phyloP scores from a whole-genome alignment of 2,888 invertebrate species.

The Trissoscelio sp. region DNA sequence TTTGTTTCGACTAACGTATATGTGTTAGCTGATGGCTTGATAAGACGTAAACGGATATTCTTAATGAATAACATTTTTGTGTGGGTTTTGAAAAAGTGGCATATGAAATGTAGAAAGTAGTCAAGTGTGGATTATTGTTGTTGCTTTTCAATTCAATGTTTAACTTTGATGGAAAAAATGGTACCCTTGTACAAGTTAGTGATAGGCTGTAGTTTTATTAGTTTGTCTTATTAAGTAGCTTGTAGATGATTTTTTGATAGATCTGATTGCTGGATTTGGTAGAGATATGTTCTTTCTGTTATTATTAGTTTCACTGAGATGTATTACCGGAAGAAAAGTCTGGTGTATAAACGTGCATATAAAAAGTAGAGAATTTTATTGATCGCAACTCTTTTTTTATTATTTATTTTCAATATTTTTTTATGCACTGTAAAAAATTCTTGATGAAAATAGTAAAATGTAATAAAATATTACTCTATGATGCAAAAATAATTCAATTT shows the following conservation, averaged over 20 bases:
- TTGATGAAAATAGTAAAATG: too few relatives aligned
- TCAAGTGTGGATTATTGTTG: background rate
- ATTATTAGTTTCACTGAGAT: too few relatives aligned
- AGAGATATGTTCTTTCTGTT: too few relatives aligned
- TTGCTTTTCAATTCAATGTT: background rate
- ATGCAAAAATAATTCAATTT: too few relatives aligned
- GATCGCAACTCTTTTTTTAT: too few relatives aligned
- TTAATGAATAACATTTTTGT: slow-evolving; percentile 14
- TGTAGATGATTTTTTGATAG: background rate
- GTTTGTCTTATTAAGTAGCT: slow-evolving; percentile 3
- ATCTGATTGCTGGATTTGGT: slow-evolving; percentile 11
- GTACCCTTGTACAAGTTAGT: background rate
- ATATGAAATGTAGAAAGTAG: slow-evolving; percentile 27
- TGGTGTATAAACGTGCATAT: too few relatives aligned
- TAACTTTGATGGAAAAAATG: background rate
- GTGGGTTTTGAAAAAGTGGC: background rate
- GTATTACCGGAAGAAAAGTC: too few relatives aligned
- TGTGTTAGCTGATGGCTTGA: slow-evolving; percentile 7
- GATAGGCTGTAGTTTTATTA: slow-evolving; percentile 1
- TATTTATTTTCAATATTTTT: too few relatives aligned
- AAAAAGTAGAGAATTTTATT: too few relatives aligned
- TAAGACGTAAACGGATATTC: slow-evolving; percentile 11
- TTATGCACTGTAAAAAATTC: too few relatives aligned
- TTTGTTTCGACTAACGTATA: background rate
- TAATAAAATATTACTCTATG: too few relatives aligned